phyloP scores from a whole-genome alignment of 2,797 vertebrate species.

The Todus mexicanus region DNA sequence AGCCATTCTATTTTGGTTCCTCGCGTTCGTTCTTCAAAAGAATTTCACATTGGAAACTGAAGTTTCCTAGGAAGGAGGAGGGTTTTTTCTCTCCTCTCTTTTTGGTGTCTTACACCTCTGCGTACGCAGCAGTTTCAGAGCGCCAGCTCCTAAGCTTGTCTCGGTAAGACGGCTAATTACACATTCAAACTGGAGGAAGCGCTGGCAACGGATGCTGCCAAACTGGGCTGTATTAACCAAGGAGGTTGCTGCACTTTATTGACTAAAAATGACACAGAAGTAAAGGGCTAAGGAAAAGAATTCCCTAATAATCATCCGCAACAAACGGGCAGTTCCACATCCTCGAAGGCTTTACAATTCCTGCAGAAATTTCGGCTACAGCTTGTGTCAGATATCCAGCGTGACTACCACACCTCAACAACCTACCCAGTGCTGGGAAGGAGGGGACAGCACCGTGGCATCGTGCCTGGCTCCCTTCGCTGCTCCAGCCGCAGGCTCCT shows the following conservation, averaged over 20 bases:
- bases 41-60: not conserved
- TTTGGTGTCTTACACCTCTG: not conserved
- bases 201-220: not conserved
- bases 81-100: not conserved
- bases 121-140: not conserved
- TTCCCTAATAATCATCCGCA: not conserved
- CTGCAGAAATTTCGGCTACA: not conserved
- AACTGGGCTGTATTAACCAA: not conserved
- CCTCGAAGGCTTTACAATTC: not conserved
- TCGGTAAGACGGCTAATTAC: not conserved
- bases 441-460: not conserved
- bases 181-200: not conserved
- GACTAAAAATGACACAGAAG: not conserved
- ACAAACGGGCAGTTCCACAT: not conserved
- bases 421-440: not conserved
- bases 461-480: not conserved
- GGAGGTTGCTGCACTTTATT: not conserved
- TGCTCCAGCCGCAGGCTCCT: not conserved
- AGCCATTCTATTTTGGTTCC: constrained; percentile 42
- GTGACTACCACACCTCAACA: not conserved
- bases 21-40: not conserved
- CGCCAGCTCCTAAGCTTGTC: not conserved
- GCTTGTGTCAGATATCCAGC: not conserved
- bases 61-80: not conserved
- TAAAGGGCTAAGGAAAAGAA: not conserved